A percentile compares a stretch with the other conserved stretches of the same genome.
These are phyloP conservation scores for Bursaphelenchus okinawaensis DNA, from an alignment of 2,888 invertebrate genomes.

Conservation along the genomic window DNA sequence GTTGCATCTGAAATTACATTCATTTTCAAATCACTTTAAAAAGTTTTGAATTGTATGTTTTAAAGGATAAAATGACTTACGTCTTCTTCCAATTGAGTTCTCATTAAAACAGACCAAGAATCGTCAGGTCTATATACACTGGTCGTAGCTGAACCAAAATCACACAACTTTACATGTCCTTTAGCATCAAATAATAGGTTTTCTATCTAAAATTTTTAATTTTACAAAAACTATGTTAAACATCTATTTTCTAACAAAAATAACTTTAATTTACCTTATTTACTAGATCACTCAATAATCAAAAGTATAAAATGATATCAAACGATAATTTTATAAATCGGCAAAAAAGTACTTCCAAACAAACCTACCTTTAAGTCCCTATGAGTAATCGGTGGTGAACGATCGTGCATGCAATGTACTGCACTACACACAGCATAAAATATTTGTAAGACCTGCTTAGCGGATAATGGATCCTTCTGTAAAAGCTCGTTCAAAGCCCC, in stretches of 20 bases:
- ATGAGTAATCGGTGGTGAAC: constrained; percentile 83
- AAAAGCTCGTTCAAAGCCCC: constrained; percentile 46
- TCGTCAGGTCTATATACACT: constrained; percentile 74
- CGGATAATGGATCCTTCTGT: constrained; percentile 53
- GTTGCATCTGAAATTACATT: constrained; percentile 60
- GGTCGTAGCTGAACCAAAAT: constrained; percentile 90
- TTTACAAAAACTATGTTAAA: too few species aligned
- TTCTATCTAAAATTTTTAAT: constrained; percentile 66
- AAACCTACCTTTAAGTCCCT: constrained; percentile 77
- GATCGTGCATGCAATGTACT: constrained; percentile 86
- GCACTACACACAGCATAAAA: constrained; percentile 86
- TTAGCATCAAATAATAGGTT: constrained; percentile 82
- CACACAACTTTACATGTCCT: constrained; percentile 84
- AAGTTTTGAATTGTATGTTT: neutral
- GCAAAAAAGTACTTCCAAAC: neutral
- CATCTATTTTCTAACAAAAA: too few species aligned
- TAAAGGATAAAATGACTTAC: too few species aligned
- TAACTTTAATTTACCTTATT: too few species aligned
- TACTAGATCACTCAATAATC: neutral
- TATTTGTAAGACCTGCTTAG: constrained; percentile 67
- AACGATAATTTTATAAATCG: neutral
- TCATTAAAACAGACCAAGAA: constrained; percentile 84
- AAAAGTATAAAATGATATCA: neutral
- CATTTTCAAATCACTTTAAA: neutral
- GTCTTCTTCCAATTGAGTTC: constrained; percentile 86